Conservation (phyloP, 2,113 vertebrate genomes). For the Trematomus loennbergii region DNA sequence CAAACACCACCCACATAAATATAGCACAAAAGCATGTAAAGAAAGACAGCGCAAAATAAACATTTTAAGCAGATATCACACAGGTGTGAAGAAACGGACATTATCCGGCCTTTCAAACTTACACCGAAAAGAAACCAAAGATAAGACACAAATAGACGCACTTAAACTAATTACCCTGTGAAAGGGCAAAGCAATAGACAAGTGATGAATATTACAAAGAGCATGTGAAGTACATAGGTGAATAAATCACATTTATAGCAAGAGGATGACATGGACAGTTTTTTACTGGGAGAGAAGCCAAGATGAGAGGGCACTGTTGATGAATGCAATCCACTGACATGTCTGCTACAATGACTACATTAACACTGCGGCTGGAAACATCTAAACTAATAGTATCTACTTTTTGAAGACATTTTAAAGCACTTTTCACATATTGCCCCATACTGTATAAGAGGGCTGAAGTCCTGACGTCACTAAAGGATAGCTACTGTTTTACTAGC, state of each 20-base stretch:
- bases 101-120: conserved; percentile 11
- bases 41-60: conserved; percentile 41
- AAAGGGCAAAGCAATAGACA: conserved; percentile 8
- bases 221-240: background rate
- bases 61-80: conserved; percentile 41
- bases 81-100: conserved; percentile 20
- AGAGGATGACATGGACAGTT: background rate
- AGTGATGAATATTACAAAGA: background rate
- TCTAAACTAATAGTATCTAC: too few species aligned
- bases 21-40: conserved; percentile 49
- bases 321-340: background rate
- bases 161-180: conserved; percentile 20
- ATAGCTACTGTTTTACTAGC: too few species aligned
- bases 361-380: conserved; percentile 12
- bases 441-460: background rate
- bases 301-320: conserved; percentile 9
- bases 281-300: background rate
- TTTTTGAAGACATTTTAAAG: too few species aligned
- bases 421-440: background rate
- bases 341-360: background rate
- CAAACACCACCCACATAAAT: conserved; percentile 43
- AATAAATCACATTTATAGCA: background rate
- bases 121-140: conserved; percentile 23
- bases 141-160: conserved; percentile 18
- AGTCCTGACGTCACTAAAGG: background rate